These are phyloP conservation scores for Oppia nitens DNA, from an alignment of 1,140 invertebrate genomes.

Conservation along the genomic window DNA sequence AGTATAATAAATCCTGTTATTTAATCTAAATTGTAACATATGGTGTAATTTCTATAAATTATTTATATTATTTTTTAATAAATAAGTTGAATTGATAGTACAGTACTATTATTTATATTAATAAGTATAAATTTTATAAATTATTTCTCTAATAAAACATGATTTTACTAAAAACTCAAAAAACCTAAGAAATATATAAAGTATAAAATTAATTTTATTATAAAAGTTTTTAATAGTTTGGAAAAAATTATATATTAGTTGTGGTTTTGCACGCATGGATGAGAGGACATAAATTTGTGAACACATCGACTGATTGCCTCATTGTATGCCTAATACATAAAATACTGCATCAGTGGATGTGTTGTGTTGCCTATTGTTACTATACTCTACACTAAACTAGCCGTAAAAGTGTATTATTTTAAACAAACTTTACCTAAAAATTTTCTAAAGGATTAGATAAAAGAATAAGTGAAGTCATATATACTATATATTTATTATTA, in stretches of 20 bases:
- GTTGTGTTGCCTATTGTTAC: neutral
- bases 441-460: neutral
- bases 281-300: neutral
- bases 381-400: neutral
- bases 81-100: too few species aligned
- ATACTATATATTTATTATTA: neutral
- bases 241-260: neutral
- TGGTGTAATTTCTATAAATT: too few species aligned
- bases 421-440: neutral
- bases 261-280: neutral
- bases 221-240: neutral
- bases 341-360: too few species aligned
- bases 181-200: neutral
- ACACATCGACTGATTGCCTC: neutral
- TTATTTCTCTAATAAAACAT: too few species aligned
- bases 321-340: too few species aligned
- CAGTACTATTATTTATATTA: too few species aligned
- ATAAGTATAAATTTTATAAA: too few species aligned
- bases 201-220: too few species aligned
- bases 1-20: too few species aligned
- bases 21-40: too few species aligned
- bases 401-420: neutral
- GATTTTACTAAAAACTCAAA: neutral
- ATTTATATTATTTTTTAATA: too few species aligned
- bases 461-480: neutral